These are phyloP conservation scores for Formica exsecta DNA, from an alignment of 1,140 invertebrate genomes.

Conservation along the genomic window DNA sequence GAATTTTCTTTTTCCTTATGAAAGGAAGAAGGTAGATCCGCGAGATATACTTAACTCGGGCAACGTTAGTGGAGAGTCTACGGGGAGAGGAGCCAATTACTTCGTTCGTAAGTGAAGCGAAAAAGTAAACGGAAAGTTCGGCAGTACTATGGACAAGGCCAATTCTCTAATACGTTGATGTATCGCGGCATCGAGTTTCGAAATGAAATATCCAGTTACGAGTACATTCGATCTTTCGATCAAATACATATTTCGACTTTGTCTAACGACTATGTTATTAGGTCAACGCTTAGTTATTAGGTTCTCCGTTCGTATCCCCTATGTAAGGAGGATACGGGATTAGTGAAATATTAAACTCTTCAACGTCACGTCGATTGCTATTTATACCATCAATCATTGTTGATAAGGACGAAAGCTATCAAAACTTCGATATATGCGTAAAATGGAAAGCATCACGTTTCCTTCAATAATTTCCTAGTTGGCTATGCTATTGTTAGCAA, in stretches of 20 bases:
- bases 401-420: not conserved
- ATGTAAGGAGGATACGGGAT: not conserved
- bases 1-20: slow-evolving; percentile 16
- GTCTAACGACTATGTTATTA: slow-evolving; percentile 50
- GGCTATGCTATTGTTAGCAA: not conserved
- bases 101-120: slow-evolving; percentile 29
- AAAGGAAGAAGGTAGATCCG: slow-evolving; percentile 45
- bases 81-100: slow-evolving; percentile 52
- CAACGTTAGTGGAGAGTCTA: slow-evolving; percentile 30
- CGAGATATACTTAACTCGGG: slow-evolving; percentile 53
- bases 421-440: not conserved
- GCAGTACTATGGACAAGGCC: not conserved
- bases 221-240: slow-evolving; percentile 40
- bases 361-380: slow-evolving; percentile 15
- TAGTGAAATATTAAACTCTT: slow-evolving; percentile 38
- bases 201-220: slow-evolving; percentile 53
- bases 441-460: not conserved
- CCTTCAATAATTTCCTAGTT: not conserved
- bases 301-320: not conserved
- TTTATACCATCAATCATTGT: slow-evolving; percentile 41
- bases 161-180: slow-evolving; percentile 49
- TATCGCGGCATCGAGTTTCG: slow-evolving; percentile 50
- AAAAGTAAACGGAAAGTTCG: slow-evolving; percentile 57
- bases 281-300: not conserved
- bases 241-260: slow-evolving; percentile 44